Evolutionary conservation across 64 coral and sea anemone genomes (phyloP), one percentile per base, ranked within the genome.

Genomic region (Montipora efflorescens): DNA sequence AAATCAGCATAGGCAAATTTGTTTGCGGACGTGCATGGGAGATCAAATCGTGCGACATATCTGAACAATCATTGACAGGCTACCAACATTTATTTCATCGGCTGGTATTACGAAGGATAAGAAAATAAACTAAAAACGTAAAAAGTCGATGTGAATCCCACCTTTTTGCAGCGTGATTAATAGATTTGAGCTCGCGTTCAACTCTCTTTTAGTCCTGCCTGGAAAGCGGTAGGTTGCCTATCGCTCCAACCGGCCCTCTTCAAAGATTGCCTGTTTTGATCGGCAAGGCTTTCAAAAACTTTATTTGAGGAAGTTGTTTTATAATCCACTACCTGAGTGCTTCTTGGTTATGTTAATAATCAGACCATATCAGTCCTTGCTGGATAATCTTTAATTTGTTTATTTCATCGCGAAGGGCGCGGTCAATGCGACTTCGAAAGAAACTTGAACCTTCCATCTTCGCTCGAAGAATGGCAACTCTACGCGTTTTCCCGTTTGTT

Each of bases 381-480:
- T 9, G 82, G 45, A 86, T 86, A 28, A 86, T 86, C 82, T 51
- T 72, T 86, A 86, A 86, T 86, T 86, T 86, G 82, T 86, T 86
- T 86, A 86, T 86, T 71, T 72, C 82, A 68, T 47, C 1, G 66
- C 9, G 18, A 18, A 7, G 82, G 82, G 66, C n/a, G 82, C 82
- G 82, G 64, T 36, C 45, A 49, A 12, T 14, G 15, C 16, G 47
- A 78, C 15, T 14, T 43, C 10, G 59, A 44, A 84, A 11, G 64
- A 69, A 18, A 84, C 59, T 11, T 8, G 10, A 36, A 46, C 25
- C 28, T 74, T 25, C 44, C 44, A 78, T 10, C 76, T 49, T 16
- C 15, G 11, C 8, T 47, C 16, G 76, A 49, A 78, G 18, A 78
- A 78, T 45, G 15, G 44, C 46, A 16, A 16, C 46, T 48, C 49